Evolutionary conservation across 2,797 vertebrate genomes (phyloP).

Genomic region (Coreius guichenoti): DNA sequence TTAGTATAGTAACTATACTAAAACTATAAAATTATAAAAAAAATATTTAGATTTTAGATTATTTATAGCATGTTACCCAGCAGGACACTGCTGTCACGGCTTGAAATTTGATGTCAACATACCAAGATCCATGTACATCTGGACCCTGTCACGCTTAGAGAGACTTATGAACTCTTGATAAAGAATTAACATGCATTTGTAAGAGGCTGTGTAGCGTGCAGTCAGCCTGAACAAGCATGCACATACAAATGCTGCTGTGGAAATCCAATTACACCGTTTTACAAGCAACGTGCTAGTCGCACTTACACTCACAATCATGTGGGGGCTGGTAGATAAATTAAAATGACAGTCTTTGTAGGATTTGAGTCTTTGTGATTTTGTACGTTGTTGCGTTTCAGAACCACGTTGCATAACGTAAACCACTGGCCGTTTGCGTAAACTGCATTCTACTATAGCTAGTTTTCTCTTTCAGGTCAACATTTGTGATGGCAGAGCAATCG

Average conservation of each 20-base stretch:
- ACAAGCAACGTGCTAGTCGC: conserved; percentile 5
- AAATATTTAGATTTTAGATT: background rate
- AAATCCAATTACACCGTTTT: conserved; percentile 34
- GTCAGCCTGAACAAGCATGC: conserved; percentile 8
- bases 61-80: background rate
- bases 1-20: background rate
- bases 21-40: no score
- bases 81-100: background rate
- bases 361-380: background rate
- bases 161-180: conserved; percentile 8
- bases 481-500: background rate
- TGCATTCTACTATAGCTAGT: background rate
- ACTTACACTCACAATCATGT: background rate
- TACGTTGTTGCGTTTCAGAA: background rate
- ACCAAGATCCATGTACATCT: background rate
- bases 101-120: background rate
- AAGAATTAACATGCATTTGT: background rate
- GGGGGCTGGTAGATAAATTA: background rate
- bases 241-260: conserved; percentile 20
- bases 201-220: background rate
- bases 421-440: background rate
- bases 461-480: background rate
- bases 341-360: background rate
- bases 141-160: background rate
- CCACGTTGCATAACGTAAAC: background rate